Evolutionary conservation across 35 echinoderm and acorn worm genomes (phyloP).

Genomic region (Heliocidaris erythrogramma): DNA sequence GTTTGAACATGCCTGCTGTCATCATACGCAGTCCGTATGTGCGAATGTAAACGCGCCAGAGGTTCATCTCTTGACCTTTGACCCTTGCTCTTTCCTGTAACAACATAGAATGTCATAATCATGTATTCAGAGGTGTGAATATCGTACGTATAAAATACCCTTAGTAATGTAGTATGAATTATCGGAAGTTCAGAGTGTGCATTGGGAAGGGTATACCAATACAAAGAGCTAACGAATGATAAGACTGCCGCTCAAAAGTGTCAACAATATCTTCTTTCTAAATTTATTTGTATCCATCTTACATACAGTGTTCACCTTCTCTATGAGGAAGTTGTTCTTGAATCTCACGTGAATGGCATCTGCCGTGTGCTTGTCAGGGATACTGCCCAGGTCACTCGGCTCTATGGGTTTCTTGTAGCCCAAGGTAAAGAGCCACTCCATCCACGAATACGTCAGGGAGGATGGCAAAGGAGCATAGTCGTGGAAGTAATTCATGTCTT

Average conservation of each 20-base stretch:
- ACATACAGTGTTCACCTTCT: conserved; percentile 18
- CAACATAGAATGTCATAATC: too few relatives aligned
- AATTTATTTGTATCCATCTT: background rate
- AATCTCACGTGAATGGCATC: conserved; percentile 60
- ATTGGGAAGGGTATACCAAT: background rate
- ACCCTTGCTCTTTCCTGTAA: conserved; percentile 7
- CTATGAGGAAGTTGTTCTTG: conserved; percentile 49
- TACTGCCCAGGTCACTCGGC: conserved; percentile 73
- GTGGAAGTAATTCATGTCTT: conserved; percentile 72
- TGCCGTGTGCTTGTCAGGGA: conserved; percentile 74
- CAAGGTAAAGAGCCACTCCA: conserved; percentile 67
- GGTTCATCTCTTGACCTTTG: background rate
- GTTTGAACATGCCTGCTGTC: conserved; percentile 31
- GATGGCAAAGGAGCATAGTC: conserved; percentile 63
- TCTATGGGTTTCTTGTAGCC: conserved; percentile 79
- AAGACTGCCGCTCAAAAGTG: background rate
- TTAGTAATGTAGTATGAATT: too few relatives aligned
- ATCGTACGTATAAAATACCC: too few relatives aligned
- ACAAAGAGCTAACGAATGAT: background rate
- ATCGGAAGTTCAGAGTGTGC: background rate
- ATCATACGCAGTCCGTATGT: conserved; percentile 37
- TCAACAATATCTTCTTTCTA: background rate
- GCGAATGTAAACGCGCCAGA: conserved; percentile 21
- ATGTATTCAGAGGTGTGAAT: background rate
- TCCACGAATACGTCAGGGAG: conserved; percentile 70